Conservation (phyloP, 2,888 invertebrate genomes). For the Agrochola macilenta region DNA sequence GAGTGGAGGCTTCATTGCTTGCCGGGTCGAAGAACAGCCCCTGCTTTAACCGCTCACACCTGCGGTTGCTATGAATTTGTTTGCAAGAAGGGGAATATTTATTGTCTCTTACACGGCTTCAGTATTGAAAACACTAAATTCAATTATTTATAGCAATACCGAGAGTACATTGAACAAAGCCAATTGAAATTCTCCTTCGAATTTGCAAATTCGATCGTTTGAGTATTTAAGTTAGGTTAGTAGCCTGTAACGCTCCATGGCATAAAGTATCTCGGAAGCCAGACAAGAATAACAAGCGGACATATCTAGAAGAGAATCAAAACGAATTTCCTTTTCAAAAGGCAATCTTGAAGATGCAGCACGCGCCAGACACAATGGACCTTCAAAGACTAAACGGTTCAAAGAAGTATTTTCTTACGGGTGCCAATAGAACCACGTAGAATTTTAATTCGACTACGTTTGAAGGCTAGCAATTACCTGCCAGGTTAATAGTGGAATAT, state of each 20-base stretch:
- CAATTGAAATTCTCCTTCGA: conserved; percentile 32
- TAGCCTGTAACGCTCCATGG: conserved; percentile 9
- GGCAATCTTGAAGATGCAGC: conserved; percentile 57
- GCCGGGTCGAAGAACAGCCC: conserved; percentile 55
- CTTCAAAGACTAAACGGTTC: conserved; percentile 41
- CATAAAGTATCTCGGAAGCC: conserved; percentile 24
- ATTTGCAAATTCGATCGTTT: conserved; percentile 10
- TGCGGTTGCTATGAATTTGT: conserved; percentile 66
- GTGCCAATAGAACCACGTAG: conserved; percentile 32
- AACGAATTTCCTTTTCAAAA: conserved; percentile 56
- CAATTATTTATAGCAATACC: conserved; percentile 41
- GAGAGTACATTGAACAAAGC: conserved; percentile 1
- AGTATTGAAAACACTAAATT: conserved; percentile 55
- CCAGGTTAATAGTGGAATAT: conserved; percentile 40
- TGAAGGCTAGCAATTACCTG: conserved; percentile 14
- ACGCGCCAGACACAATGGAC: conserved; percentile 53
- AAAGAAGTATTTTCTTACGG: conserved; percentile 45
- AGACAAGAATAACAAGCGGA: conserved; percentile 39
- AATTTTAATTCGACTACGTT: conserved; percentile 41
- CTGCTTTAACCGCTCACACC: conserved; percentile 66
- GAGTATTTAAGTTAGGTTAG: conserved; percentile 44
- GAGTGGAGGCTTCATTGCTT: conserved; percentile 66
- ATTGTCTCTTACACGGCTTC: conserved; percentile 45
- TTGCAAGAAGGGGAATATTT: conserved; percentile 42
- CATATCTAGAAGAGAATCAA: conserved; percentile 36